phyloP scores from a whole-genome alignment of 1,140 invertebrate genomes.

The Drosophila neocordata region DNA sequence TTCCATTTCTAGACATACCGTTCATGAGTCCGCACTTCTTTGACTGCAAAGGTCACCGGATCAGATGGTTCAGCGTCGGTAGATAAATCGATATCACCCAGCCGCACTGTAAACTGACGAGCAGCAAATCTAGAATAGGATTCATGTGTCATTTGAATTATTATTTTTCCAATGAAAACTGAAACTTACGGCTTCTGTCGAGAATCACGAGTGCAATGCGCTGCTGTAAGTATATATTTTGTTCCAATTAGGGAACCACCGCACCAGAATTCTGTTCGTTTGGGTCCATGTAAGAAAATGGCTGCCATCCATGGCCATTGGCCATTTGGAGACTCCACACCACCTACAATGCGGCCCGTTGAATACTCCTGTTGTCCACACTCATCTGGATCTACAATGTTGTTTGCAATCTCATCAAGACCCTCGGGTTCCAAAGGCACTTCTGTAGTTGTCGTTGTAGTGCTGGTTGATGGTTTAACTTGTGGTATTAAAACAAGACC shows the following conservation, averaged over 20 bases:
- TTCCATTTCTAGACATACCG: constrained; percentile 51
- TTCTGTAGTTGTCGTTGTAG: constrained; percentile 81
- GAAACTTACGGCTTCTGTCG: constrained; percentile 91
- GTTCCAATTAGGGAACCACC: constrained; percentile 93
- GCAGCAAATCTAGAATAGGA: constrained; percentile 88
- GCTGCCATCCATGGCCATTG: constrained; percentile 97
- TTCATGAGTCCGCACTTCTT: constrained; percentile 90
- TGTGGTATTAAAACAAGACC: constrained; percentile 74
- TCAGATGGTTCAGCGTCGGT: constrained; percentile 91
- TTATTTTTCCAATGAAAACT: background rate
- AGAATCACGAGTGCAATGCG: constrained; percentile 94
- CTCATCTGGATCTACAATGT: constrained; percentile 85
- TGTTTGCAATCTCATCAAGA: constrained; percentile 78
- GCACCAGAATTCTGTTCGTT: constrained; percentile 96
- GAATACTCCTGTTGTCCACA: constrained; percentile 92
- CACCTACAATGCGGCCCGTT: constrained; percentile 93
- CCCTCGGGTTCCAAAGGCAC: constrained; percentile 63
- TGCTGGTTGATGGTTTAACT: constrained; percentile 80
- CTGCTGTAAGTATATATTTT: constrained; percentile 93
- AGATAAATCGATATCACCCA: constrained; percentile 94
- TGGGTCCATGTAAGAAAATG: constrained; percentile 93
- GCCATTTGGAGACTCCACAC: constrained; percentile 91
- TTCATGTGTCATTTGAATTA: background rate
- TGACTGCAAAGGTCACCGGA: constrained; percentile 90
- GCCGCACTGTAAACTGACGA: constrained; percentile 92